Evolutionary conservation across 2,797 vertebrate genomes (phyloP).

Genomic region (Peromyscus aztecus): DNA sequence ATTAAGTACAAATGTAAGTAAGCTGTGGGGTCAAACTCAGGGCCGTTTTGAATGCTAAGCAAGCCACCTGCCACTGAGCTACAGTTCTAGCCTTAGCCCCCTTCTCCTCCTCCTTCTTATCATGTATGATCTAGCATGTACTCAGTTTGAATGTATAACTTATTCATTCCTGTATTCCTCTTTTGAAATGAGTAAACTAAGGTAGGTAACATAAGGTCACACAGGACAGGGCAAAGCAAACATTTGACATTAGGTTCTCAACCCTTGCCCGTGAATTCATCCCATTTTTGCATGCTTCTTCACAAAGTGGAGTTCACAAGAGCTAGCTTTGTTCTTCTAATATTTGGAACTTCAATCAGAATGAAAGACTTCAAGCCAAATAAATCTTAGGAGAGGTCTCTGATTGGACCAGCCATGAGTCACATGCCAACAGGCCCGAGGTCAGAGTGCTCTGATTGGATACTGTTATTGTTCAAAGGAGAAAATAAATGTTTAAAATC

Average conservation of each 20-base stretch:
- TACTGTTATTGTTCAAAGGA: background rate
- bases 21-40: background rate
- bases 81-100: background rate
- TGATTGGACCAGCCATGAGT: background rate
- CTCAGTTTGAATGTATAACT: conserved; percentile 9
- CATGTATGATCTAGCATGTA: background rate
- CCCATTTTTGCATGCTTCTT: background rate
- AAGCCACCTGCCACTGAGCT: background rate
- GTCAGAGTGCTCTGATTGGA: background rate
- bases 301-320: background rate
- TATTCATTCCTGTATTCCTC: background rate
- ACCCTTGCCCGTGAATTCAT: background rate
- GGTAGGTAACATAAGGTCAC: background rate
- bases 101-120: background rate
- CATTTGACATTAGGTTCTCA: background rate
- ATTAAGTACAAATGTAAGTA: background rate
- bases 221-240: background rate
- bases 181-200: conserved; percentile 20
- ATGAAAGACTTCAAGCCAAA: background rate
- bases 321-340: background rate
- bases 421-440: background rate
- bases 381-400: background rate
- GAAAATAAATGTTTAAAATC: background rate
- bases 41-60: background rate
- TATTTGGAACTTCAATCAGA: background rate